Percentiles rank a stretch among this genome's conserved stretches.
Conservation (phyloP, 2,888 invertebrate genomes). For the Lasius platythorax region DNA sequence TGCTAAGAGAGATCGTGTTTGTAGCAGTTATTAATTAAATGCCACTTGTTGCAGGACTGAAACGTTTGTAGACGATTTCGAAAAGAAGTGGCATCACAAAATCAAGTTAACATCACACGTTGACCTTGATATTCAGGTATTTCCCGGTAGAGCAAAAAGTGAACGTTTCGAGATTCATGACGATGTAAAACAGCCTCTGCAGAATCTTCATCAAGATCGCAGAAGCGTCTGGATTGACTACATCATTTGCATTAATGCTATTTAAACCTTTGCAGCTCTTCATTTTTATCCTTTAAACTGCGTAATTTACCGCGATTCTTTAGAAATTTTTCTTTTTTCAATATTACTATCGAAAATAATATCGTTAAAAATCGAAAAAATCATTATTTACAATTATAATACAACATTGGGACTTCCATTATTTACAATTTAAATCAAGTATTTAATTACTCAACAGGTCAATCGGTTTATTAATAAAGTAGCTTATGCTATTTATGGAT, state of each 20-base stretch:
- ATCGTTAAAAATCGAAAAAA: not conserved
- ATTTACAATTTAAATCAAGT: not conserved
- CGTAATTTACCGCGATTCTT: not conserved
- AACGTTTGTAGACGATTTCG: not conserved
- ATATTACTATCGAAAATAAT: not conserved
- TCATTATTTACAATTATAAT: not conserved
- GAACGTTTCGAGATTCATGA: constrained; percentile 59
- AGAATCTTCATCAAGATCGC: constrained; percentile 59
- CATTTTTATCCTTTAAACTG: not conserved
- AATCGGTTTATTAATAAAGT: not conserved
- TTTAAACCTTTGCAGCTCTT: not conserved
- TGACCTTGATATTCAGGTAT: constrained; percentile 69
- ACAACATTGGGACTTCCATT: not conserved
- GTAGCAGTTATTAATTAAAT: constrained; percentile 9
- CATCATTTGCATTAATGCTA: constrained; percentile 9
- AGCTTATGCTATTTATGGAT: not conserved
- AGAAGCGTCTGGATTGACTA: constrained; percentile 56
- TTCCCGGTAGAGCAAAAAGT: constrained; percentile 70
- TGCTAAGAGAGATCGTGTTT: not conserved
- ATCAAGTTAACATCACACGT: not conserved
- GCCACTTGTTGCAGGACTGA: not conserved
- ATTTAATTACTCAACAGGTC: not conserved
- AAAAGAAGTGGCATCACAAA: not conserved
- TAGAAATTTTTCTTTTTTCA: not conserved
- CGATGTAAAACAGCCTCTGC: constrained; percentile 51